These are phyloP conservation scores for Muscidifurax raptorellus DNA, from an alignment of 1,140 invertebrate genomes.

Conservation along the genomic window DNA sequence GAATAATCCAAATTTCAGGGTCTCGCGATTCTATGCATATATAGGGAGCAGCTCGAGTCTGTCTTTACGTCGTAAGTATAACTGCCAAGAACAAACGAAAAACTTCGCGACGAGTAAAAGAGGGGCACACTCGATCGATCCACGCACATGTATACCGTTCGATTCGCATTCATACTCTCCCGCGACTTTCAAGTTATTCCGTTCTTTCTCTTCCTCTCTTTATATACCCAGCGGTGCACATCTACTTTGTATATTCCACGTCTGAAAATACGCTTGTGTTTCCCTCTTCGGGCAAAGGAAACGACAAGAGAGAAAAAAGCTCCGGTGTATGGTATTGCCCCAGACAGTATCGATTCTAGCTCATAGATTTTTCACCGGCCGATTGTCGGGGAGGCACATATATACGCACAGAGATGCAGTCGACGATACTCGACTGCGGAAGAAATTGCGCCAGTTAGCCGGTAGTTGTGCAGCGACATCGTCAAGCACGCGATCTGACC, in stretches of 20 bases:
- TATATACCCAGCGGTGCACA: too few relatives aligned
- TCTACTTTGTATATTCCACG: background rate
- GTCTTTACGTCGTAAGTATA: background rate
- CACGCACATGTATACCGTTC: background rate
- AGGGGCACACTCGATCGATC: background rate
- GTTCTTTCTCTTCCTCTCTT: background rate
- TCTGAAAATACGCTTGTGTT: background rate
- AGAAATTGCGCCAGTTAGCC: conserved; percentile 18
- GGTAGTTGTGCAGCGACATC: background rate
- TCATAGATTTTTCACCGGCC: conserved; percentile 6
- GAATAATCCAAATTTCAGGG: too few relatives aligned
- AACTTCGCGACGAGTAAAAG: too few relatives aligned
- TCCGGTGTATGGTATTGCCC: background rate
- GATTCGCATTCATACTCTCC: background rate
- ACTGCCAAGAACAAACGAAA: background rate
- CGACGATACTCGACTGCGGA: background rate
- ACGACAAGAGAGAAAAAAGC: background rate
- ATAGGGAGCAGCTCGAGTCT: too few relatives aligned
- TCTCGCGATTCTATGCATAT: too few relatives aligned
- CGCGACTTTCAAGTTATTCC: background rate
- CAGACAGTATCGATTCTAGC: background rate
- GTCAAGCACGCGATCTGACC: background rate
- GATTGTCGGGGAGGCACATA: background rate
- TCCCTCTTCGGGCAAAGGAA: background rate
- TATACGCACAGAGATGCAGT: background rate